Conservation (phyloP, 1,140 invertebrate genomes). For the Mylabris phalerata region DNA sequence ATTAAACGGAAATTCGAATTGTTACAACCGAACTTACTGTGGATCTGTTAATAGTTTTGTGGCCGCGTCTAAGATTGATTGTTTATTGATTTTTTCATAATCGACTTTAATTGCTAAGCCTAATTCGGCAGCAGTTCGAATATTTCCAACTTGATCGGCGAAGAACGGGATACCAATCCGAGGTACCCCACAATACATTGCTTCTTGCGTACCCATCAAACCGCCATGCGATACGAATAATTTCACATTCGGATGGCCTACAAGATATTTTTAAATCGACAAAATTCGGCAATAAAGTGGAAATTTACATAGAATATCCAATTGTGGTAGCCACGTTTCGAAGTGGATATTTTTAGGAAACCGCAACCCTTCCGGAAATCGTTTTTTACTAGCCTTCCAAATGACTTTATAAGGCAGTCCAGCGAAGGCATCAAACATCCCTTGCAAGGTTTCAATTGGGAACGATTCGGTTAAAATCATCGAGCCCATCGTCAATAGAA, state of each 20-base stretch:
- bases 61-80: conserved; percentile 31
- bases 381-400: conserved; percentile 53
- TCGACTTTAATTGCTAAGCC: conserved; percentile 38
- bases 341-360: conserved; percentile 53
- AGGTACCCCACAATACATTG: conserved; percentile 48
- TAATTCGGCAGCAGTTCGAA: conserved; percentile 36
- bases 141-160: conserved; percentile 49
- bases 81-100: conserved; percentile 34
- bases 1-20: background rate
- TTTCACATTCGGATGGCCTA: conserved; percentile 46
- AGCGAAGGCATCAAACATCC: conserved; percentile 49
- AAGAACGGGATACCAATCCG: conserved; percentile 50
- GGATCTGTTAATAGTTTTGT: conserved; percentile 36
- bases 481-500: conserved; percentile 45
- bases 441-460: conserved; percentile 31
- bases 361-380: conserved; percentile 29
- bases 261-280: conserved; percentile 40
- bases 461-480: conserved; percentile 39
- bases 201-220: conserved; percentile 48
- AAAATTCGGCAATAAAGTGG: conserved; percentile 24
- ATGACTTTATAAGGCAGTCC: conserved; percentile 54
- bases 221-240: conserved; percentile 54
- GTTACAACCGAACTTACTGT: conserved; percentile 18
- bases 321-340: conserved; percentile 62
- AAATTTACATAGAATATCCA: conserved; percentile 51